phyloP scores from a whole-genome alignment of 1,140 invertebrate species.

The Caerostris darwini region DNA sequence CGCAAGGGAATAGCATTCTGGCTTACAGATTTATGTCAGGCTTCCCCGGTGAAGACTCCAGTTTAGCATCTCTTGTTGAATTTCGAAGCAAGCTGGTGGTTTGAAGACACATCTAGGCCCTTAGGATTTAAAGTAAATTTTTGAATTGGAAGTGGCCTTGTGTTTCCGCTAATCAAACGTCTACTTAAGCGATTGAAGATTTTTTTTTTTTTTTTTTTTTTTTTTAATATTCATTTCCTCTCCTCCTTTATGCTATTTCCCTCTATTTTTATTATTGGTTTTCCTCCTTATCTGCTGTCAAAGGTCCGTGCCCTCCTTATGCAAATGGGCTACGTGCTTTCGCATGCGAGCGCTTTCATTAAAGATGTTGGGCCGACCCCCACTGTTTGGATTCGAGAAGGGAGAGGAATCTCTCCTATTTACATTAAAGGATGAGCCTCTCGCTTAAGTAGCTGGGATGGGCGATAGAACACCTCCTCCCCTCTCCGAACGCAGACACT shows the following conservation, averaged over 20 bases:
- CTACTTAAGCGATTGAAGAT: neutral
- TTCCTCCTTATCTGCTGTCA: neutral
- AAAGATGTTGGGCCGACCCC: neutral
- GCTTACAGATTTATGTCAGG: too few species aligned
- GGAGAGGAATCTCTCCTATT: neutral
- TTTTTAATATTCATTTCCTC: neutral
- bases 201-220: too few species aligned
- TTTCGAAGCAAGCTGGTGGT: too few species aligned
- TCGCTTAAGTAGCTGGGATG: neutral
- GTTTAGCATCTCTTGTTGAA: too few species aligned
- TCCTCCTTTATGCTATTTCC: neutral
- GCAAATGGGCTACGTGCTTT: neutral
- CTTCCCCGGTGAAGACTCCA: too few species aligned
- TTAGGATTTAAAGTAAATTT: too few species aligned
- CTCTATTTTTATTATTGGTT: neutral
- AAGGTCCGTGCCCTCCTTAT: neutral
- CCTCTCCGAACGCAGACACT: neutral
- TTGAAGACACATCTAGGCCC: too few species aligned
- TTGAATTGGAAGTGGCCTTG: too few species aligned
- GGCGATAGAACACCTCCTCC: neutral
- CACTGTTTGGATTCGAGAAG: neutral
- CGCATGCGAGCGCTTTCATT: neutral
- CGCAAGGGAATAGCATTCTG: too few species aligned
- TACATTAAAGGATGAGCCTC: neutral
- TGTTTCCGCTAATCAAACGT: neutral